Base-by-base conservation (phyloP, 2,888 invertebrate genomes). In the Callinectes sapidus region DNA sequence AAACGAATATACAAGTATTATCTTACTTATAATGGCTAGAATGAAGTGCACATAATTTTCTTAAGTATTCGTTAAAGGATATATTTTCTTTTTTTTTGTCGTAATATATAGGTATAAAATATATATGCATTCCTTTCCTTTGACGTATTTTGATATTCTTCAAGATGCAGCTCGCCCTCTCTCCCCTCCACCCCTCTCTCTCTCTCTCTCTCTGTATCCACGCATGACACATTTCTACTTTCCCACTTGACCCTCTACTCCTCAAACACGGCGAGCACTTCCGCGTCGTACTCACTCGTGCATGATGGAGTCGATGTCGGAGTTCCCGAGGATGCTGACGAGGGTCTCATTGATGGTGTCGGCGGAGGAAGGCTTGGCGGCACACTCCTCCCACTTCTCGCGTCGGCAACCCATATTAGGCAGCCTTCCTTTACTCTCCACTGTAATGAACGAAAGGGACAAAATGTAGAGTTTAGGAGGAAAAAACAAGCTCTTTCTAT, bases 351-450 rank as follows among this genome's bases (percentile, higher is more conserved):
- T 16, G 35, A 39, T 23, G 10, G 23, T 48, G n/a, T 6, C 55
- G 28, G n/a, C 32, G n/a, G 35, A 28, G 85, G 54, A 28, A 18
- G 18, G 23, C 0, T 2, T 10, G 18, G 23, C 16, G 86, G 1
- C 55, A 23, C 90, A 90, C 55, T 85, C 35, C 32, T 85, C 55
- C 90, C 90, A 90, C 0, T 6, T n/a, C 10, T 90, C 85, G 13
- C 55, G 2, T 0, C 85, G 90, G 85, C 90, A 90, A 55, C n/a
- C 54, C 23, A 54, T 10, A 28, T 90, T 23, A 0, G 90, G 90
- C 8, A 90, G 23, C 10, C 39, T 77, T 66, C 42, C 54, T 23
- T 35, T 42, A 1, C 14, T 66, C 13, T 39, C 0, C 42, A 28
- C 89, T 89, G 89, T 23, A 71, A 71, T 71, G 23, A 71, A 61